These are phyloP conservation scores for Chymomyza caudatula DNA, from an alignment of 2,888 invertebrate species.

Conservation along the genomic window DNA sequence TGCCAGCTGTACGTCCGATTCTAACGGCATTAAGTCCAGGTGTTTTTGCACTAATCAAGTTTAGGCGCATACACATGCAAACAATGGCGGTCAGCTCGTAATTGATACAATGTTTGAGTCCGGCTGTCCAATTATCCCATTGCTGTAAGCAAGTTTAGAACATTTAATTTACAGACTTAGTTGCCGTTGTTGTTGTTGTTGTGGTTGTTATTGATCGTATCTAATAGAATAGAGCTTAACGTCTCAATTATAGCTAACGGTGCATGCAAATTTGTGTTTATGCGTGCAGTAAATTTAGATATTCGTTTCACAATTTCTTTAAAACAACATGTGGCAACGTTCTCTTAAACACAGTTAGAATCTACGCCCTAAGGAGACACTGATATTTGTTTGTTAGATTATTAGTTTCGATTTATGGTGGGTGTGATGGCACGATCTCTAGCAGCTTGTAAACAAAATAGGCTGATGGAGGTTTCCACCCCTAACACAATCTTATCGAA, in stretches of 20 bases:
- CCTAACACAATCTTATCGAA: too few relatives aligned
- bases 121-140: neutral
- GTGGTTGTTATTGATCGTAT: neutral
- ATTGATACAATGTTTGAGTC: neutral
- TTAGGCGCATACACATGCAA: neutral
- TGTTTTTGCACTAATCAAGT: neutral
- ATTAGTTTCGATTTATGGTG: too few relatives aligned
- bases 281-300: neutral
- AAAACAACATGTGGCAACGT: neutral
- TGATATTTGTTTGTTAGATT: too few relatives aligned
- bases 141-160: neutral
- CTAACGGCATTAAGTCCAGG: neutral
- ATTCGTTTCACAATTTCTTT: neutral
- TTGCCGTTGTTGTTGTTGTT: neutral
- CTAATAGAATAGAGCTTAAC: neutral
- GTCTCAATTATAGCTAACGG: neutral
- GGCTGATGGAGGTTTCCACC: too few relatives aligned
- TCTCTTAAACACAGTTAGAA: too few relatives aligned
- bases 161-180: too few relatives aligned
- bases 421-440: too few relatives aligned
- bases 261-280: neutral
- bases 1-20: conserved; percentile 7
- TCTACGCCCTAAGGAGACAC: too few relatives aligned
- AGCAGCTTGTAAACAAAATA: too few relatives aligned
- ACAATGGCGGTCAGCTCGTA: conserved; percentile 2